A percentile compares a stretch with the other conserved stretches of the same genome.
phyloP scores from a whole-genome alignment of 2,888 invertebrate species.

The Apoda limacodes region DNA sequence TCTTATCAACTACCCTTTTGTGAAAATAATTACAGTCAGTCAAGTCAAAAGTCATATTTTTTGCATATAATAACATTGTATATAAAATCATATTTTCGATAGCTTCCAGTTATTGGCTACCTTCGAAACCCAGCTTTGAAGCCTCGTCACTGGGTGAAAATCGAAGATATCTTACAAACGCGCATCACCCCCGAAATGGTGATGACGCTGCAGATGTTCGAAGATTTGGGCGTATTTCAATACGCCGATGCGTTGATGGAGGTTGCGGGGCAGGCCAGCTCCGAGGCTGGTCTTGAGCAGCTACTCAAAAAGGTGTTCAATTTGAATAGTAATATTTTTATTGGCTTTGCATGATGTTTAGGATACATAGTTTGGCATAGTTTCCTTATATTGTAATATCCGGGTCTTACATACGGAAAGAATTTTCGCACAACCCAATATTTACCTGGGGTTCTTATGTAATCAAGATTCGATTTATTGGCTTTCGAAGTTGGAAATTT shows the following conservation, averaged over 20 bases:
- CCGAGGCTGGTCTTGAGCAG: slow-evolving; percentile 85
- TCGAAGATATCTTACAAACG: slow-evolving; percentile 79
- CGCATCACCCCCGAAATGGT: slow-evolving; percentile 78
- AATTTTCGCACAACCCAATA: no score
- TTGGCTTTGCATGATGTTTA: not conserved
- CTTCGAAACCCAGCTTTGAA: slow-evolving; percentile 84
- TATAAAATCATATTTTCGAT: no score
- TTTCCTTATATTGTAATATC: no score
- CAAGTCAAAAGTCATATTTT: no score
- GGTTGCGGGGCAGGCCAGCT: slow-evolving; percentile 88
- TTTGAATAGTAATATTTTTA: not conserved
- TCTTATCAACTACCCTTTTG: no score
- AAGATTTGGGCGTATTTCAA: slow-evolving; percentile 80
- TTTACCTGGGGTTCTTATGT: no score
- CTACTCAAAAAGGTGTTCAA: slow-evolving; percentile 79
- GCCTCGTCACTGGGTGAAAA: slow-evolving; percentile 85
- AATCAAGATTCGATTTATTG: no score
- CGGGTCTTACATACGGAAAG: no score
- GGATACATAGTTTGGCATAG: no score
- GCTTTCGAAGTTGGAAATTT: no score
- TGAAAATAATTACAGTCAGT: no score
- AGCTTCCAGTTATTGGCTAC: slow-evolving; percentile 83
- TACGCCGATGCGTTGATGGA: slow-evolving; percentile 82
- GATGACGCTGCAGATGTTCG: slow-evolving; percentile 75
- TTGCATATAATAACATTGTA: no score